Base-by-base conservation (phyloP, 2,797 vertebrate species). In the Sebastes melanostomus region DNA sequence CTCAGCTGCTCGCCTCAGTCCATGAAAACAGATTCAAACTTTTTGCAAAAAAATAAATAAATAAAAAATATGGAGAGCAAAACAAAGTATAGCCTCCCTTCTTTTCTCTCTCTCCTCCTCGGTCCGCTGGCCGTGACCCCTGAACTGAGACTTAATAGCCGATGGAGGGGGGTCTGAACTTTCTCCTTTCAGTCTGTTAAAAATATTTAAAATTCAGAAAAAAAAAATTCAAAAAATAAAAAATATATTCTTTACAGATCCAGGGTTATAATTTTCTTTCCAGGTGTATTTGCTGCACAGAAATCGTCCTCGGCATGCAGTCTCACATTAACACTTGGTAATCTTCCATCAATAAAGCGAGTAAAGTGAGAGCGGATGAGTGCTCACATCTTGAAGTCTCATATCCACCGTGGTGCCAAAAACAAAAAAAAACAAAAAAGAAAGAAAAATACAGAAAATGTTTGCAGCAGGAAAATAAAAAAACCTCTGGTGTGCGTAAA, bases 121-220 rank as follows among this genome's bases (percentile, higher is more conserved):
- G 90, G 87, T 94, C 85, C 87, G 80, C 73, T 90, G 93, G 61
- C 83, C 81, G 91, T 93, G 93, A 94, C 86, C 92, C 82, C 87
- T 94, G 88, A 93, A 93, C 92, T 92, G 83, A 72, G 84, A 88
- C 77, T 83, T 77, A 81, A 18, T 46, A 20, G 84, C 71, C 65
- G 54, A 24, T 67, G 65, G 69, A 81, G 68, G 69, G 78, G 60
- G 36, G 36, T 38, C 29, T 82, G 65, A 82, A 89, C 80, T 86
- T 86, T 86, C 71, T 82, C 83, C 76, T 66, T 65, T 87, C 75
- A 86, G 75, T 86, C 73, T 79, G 55, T 42, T 76, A 10, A 74
- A 89, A 89, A 80, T 68, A 54, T 59, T 34, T 2, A 66, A 77
- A 79, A 42, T 60, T 38, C 5, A 55, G 34, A 30, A 29, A 25